Evolutionary conservation across 2,113 vertebrate species (phyloP), one percentile per base, ranked within the genome.

Genomic region (Suncus etruscus): DNA sequence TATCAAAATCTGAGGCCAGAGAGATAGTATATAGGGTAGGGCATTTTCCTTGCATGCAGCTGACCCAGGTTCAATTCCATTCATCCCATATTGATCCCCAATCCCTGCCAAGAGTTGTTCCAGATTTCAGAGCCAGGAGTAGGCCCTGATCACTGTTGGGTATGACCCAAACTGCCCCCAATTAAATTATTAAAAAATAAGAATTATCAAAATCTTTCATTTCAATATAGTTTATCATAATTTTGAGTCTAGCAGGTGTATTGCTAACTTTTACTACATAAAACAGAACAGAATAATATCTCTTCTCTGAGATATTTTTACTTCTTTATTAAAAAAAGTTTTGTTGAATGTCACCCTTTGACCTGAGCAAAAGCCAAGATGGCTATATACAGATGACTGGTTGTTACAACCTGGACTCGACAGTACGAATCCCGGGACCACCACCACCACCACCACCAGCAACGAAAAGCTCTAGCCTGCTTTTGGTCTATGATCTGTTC

Each of bases 201-300:
- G 27, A 66, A 90, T 88, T 86, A 50, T 48, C 50, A 73, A 91
- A 86, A 86, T 95, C 27, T 93, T 94, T 80, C 86, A 18, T 58
- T 1, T 76, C 83, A 63, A 47, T 92, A 70, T 45, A 12, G 73
- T 91, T 85, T 88, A n/a, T 77, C 89, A 89, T 78, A 85, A 87
- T 83, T 88, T 86, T 69, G 75, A 91, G 32, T 68, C 69, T 68
- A 39, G 74, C 70, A 91, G 90, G 84, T 88, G 58, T 39, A n/a
- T 86, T 22, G 20, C 48, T 90, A 3, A 47, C 58, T 90, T 94
- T 94, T 91, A 81, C 58, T 78, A 27, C 9, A 29, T 50, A 86
- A 27, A 14, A n/a, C 82, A 25, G 54, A 72, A 69, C 18, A 92
- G 63, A 65, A 87, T 70, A 76, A 61, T 72, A 70, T 58, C 16